These are phyloP conservation scores for Crocidura indochinensis DNA, from an alignment of 2,797 vertebrate genomes.

Conservation along the genomic window DNA sequence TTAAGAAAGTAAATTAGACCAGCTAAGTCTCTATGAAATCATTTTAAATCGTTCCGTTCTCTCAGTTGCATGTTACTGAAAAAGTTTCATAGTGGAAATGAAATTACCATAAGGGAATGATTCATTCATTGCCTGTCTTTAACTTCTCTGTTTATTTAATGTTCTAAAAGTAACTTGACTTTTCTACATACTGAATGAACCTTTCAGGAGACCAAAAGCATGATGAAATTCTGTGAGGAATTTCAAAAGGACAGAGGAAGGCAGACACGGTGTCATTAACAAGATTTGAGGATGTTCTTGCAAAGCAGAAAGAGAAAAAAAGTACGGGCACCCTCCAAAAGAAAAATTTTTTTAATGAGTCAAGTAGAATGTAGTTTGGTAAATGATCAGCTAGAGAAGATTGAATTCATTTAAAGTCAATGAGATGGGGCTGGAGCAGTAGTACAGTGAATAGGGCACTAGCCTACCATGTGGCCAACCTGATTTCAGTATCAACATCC, in stretches of 20 bases:
- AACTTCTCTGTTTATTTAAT: constrained; percentile 31
- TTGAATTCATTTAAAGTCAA: too few species aligned
- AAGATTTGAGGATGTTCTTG: too few species aligned
- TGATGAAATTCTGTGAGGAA: background rate
- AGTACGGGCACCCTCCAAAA: background rate
- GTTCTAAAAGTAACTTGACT: constrained; percentile 33
- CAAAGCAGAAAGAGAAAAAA: background rate
- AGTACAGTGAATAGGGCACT: too few species aligned
- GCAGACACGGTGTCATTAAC: rapidly evolving
- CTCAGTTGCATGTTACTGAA: background rate
- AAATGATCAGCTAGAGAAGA: too few species aligned
- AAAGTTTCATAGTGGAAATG: constrained; percentile 32
- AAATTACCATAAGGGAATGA: background rate
- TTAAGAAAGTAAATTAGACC: constrained; percentile 41
- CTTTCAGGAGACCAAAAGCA: background rate
- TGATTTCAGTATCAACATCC: too few species aligned
- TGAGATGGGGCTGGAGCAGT: too few species aligned
- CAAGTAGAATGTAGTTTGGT: too few species aligned
- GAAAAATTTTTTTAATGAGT: too few species aligned
- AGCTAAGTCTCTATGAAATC: background rate
- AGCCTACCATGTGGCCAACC: too few species aligned
- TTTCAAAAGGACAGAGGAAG: background rate
- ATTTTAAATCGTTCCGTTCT: background rate
- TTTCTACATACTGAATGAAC: background rate
- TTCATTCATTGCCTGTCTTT: constrained; percentile 16